A percentile compares a stretch with the other conserved stretches of the same genome.
Conservation (phyloP, 2,113 vertebrate species). For the Phalacrocorax aristotelis region DNA sequence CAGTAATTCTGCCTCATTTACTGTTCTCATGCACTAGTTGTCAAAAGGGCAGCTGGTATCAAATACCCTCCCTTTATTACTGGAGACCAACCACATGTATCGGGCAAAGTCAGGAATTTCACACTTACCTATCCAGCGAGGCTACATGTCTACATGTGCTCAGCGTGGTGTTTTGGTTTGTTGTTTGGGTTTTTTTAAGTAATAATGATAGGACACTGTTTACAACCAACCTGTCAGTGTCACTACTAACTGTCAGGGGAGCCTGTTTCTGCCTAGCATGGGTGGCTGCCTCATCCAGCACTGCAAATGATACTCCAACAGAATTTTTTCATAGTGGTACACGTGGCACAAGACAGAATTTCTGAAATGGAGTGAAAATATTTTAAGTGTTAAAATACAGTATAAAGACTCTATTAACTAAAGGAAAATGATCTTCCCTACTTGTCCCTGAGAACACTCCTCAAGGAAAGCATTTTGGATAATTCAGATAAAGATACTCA, state of each 20-base stretch:
- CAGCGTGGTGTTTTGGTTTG: not conserved
- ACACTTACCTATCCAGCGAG: constrained; percentile 23
- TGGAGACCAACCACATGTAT: not conserved
- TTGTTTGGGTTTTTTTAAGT: not conserved
- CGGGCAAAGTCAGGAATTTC: constrained; percentile 43
- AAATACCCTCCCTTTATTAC: not conserved
- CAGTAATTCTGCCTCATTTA: not conserved
- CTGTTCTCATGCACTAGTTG: not conserved
- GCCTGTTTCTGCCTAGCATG: not conserved
- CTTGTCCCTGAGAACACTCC: not conserved
- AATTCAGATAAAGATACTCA: constrained; percentile 5
- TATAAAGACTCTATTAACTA: not conserved
- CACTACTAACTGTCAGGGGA: not conserved
- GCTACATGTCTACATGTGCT: not conserved
- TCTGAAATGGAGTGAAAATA: not conserved
- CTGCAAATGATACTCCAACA: not conserved
- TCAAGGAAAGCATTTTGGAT: not conserved
- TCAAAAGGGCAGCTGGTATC: constrained; percentile 1
- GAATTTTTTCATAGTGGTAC: not conserved
- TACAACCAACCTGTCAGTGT: constrained; percentile 2
- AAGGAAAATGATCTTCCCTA: not conserved
- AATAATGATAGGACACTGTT: constrained; percentile 8
- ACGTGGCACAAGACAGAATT: not conserved
- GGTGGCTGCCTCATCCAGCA: not conserved
- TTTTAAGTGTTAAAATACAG: not conserved